These are phyloP conservation scores for Falcunculus frontatus DNA, from an alignment of 2,113 vertebrate species.

Conservation along the genomic window DNA sequence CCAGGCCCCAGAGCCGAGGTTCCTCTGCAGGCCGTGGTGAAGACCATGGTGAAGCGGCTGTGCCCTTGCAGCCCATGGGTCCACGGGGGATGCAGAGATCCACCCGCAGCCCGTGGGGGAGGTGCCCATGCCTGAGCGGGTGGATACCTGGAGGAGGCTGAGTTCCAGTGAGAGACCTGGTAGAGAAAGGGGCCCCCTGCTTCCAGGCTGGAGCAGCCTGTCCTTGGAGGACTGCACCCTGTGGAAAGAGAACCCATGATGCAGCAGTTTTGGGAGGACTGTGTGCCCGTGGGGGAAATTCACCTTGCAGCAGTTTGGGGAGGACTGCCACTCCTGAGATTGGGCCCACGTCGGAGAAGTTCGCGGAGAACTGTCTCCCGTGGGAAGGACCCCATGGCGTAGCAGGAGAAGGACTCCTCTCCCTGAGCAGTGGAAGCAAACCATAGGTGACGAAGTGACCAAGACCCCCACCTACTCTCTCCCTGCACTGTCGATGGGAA, in stretches of 20 bases:
- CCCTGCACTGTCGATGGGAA: rapidly evolving
- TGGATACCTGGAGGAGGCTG: background rate
- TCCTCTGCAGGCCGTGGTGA: background rate
- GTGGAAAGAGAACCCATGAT: rapidly evolving
- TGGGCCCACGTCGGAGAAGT: background rate
- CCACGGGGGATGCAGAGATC: background rate
- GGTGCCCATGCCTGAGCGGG: rapidly evolving
- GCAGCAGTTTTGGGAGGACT: background rate
- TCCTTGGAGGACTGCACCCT: background rate
- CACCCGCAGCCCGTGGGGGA: rapidly evolving
- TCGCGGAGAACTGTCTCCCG: background rate
- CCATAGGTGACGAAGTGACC: background rate
- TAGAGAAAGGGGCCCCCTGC: background rate
- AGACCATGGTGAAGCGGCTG: background rate
- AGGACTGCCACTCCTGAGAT: background rate
- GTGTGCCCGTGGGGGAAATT: background rate
- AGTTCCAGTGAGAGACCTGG: background rate
- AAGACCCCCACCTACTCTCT: background rate
- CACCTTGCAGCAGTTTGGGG: background rate
- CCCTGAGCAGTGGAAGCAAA: background rate
- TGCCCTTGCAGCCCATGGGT: background rate
- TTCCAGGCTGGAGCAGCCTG: background rate
- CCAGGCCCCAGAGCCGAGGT: rapidly evolving
- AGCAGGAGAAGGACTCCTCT: background rate
- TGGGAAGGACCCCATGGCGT: background rate